These are phyloP conservation scores for Metopolophium dirhodum DNA, from an alignment of 1,140 invertebrate genomes.

Conservation along the genomic window DNA sequence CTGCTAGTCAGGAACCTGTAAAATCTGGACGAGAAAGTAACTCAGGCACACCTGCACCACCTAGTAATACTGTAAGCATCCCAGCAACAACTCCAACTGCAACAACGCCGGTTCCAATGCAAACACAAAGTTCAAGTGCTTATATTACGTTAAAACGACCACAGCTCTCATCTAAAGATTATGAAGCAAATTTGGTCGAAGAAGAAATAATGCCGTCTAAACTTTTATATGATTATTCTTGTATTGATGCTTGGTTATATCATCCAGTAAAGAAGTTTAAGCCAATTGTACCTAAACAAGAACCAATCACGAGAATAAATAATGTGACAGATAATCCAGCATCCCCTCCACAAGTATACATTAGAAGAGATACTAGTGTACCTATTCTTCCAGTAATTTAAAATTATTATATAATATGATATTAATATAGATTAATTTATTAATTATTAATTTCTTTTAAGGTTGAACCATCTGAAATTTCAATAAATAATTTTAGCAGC, in stretches of 20 bases:
- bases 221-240: slow-evolving; percentile 87
- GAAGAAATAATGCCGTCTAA: slow-evolving; percentile 78
- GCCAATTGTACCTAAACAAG: slow-evolving; percentile 60
- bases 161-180: slow-evolving; percentile 73
- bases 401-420: neutral
- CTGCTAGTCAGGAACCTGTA: slow-evolving; percentile 44
- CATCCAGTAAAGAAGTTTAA: slow-evolving; percentile 87
- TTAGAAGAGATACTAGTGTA: slow-evolving; percentile 59
- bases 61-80: slow-evolving; percentile 40
- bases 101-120: slow-evolving; percentile 37
- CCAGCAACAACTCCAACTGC: slow-evolving; percentile 59
- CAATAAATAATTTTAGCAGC: slow-evolving; percentile 37
- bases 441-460: slow-evolving; percentile 24
- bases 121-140: slow-evolving; percentile 42
- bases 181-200: slow-evolving; percentile 73
- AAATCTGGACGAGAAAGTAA: slow-evolving; percentile 53
- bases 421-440: neutral
- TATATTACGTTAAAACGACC: slow-evolving; percentile 70
- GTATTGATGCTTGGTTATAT: slow-evolving; percentile 84
- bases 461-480: slow-evolving; percentile 49
- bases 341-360: slow-evolving; percentile 56
- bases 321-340: slow-evolving; percentile 64
- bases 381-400: slow-evolving; percentile 49
- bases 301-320: slow-evolving; percentile 51
- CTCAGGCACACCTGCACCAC: slow-evolving; percentile 56